Percentiles rank a stretch among this genome's conserved stretches.
Evolutionary conservation across 2,888 invertebrate species (phyloP).

Genomic region (Peribatodes rhomboidaria): DNA sequence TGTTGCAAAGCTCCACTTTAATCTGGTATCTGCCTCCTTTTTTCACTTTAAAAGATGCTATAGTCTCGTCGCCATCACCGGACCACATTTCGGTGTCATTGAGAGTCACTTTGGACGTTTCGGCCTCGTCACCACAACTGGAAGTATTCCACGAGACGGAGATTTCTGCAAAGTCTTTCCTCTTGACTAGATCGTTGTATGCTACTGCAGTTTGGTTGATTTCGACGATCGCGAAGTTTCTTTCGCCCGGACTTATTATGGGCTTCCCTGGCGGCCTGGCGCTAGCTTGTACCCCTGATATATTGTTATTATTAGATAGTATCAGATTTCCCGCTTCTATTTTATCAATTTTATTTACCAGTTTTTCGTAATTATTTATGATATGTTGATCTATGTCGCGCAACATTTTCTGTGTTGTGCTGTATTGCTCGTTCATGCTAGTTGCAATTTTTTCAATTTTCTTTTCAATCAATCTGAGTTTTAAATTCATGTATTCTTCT

Average conservation of each 20-base stretch:
- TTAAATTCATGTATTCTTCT: neutral
- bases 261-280: constrained; percentile 72
- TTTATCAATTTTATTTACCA: neutral
- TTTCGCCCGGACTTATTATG: constrained; percentile 78
- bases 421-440: too few species aligned
- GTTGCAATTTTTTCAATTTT: neutral
- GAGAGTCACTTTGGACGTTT: constrained; percentile 69
- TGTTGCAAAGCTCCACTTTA: constrained; percentile 77
- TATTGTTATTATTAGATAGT: neutral
- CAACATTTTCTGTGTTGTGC: too few species aligned
- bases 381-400: too few species aligned
- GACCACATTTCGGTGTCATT: constrained; percentile 75
- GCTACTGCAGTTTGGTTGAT: constrained; percentile 82
- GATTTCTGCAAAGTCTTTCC: constrained; percentile 75
- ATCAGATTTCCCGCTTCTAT: neutral
- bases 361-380: neutral
- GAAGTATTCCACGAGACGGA: constrained; percentile 80
- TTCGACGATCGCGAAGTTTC: constrained; percentile 79
- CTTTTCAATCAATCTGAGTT: neutral
- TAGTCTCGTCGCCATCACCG: constrained; percentile 65
- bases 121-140: constrained; percentile 73
- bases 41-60: constrained; percentile 77
- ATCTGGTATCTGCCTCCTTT: constrained; percentile 80
- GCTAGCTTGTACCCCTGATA: neutral
- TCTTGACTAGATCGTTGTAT: constrained; percentile 78